phyloP scores from a whole-genome alignment of 2,888 invertebrate species.

The Orthosia gothica region DNA sequence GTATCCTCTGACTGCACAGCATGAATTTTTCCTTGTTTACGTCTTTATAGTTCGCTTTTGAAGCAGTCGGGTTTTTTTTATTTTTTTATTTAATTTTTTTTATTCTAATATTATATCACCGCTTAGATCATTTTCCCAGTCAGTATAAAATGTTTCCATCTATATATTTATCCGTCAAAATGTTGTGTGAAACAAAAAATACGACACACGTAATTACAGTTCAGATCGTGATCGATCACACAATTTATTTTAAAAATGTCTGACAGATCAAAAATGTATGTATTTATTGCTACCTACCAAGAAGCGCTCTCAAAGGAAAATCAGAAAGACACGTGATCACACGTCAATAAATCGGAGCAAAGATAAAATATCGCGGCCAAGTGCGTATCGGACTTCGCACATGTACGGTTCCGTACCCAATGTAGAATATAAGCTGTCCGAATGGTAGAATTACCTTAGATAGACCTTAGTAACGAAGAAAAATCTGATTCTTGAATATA shows the following conservation, averaged over 20 bases:
- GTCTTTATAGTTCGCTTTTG: too few relatives aligned
- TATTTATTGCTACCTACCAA: constrained; percentile 32
- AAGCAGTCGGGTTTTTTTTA: too few relatives aligned
- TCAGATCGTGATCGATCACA: constrained; percentile 30
- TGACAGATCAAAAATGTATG: constrained; percentile 1
- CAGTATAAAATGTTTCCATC: background rate
- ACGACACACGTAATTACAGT: constrained; percentile 15
- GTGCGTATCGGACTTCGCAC: too few relatives aligned
- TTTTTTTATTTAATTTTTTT: background rate
- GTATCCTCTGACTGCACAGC: too few relatives aligned
- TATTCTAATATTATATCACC: too few relatives aligned
- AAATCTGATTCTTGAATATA: too few relatives aligned
- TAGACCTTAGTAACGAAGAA: too few relatives aligned
- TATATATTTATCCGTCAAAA: background rate
- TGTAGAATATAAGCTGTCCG: too few relatives aligned
- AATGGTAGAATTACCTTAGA: too few relatives aligned
- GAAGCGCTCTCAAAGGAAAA: constrained; percentile 12
- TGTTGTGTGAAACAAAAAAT: background rate
- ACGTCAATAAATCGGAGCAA: constrained; percentile 32
- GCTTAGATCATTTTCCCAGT: background rate
- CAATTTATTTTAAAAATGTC: constrained; percentile 31
- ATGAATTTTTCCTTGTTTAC: too few relatives aligned
- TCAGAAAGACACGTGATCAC: constrained; percentile 17
- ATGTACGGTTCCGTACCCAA: too few relatives aligned
- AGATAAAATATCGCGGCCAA: background rate